Evolutionary conservation across 1,140 invertebrate species (phyloP), one percentile per base, ranked within the genome.

Genomic region (Cherax destructor): DNA sequence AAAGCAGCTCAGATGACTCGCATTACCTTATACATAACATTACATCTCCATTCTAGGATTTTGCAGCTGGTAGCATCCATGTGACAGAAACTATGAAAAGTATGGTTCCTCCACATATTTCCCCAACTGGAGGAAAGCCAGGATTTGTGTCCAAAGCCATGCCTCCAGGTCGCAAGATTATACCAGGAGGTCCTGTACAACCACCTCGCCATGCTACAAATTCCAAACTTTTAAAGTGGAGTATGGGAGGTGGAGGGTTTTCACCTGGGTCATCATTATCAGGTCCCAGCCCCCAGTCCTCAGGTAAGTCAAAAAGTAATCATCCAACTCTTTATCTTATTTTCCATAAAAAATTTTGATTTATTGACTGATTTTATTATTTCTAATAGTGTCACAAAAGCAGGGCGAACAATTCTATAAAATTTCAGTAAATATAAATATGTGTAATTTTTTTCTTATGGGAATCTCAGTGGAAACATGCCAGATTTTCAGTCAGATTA

Each of bases 41-140:
- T 56, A 56, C 6, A 74, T 30, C 59, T 81, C 59, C n/a, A 11
- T 79, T 74, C 18, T 18, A 91, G 89, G 83, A 86, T 72, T 91
- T 91, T 86, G 81, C 77, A 18, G 89, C 65, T 24, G 83, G 77
- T 41, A 91, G 89, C 77, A 91, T 78, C 74, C 79, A 79, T 30
- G 89, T 86, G 7, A 49, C 61, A 11, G 89, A 91, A 10, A 91
- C 89, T n/a, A 84, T 91, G 89, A 91, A 84, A 47, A 85, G 76
- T 52, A 91, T 91, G 89, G 89, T 91, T 7, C 89, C 89, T 7
- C 89, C 89, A 5, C 89, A 85, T 52, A 91, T 91, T 11, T 85
- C 89, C n/a, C 83, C 88, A 3, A 85, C 89, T 16, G 83, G 83
- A n/a, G 89, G 30, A 18, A 84, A 79, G 59, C 87, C 87, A 11